These are phyloP conservation scores for Sinella curviseta DNA, from an alignment of 1,140 invertebrate genomes.

Conservation along the genomic window DNA sequence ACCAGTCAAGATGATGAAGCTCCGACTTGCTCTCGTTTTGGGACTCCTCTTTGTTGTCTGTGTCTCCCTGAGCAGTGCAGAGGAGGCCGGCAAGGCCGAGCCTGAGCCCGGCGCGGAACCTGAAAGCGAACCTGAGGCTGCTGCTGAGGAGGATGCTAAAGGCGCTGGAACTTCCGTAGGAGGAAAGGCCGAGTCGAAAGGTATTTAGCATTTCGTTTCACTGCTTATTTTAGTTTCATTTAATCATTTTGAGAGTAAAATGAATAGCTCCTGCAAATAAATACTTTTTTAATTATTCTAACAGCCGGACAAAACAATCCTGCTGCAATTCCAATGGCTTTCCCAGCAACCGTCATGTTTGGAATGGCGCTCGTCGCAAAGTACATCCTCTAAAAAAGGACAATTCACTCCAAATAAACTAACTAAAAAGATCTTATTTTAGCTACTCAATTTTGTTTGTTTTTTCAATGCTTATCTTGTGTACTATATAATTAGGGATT, in stretches of 20 bases:
- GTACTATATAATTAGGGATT: too few species aligned
- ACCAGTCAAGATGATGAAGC: slow-evolving; percentile 26
- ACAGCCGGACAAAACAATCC: slow-evolving; percentile 16
- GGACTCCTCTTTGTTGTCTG: slow-evolving; percentile 41
- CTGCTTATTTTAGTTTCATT: background rate
- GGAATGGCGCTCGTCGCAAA: slow-evolving; percentile 15
- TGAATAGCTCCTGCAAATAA: background rate
- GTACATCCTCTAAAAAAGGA: slow-evolving; percentile 8
- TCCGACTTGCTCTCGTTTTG: slow-evolving; percentile 39
- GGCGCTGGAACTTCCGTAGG: slow-evolving; percentile 27
- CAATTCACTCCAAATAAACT: too few species aligned
- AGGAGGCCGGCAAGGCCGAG: slow-evolving; percentile 33
- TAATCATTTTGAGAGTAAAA: background rate
- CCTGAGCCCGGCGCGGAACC: slow-evolving; percentile 33
- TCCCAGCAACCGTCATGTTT: slow-evolving; percentile 2
- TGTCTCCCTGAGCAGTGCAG: slow-evolving; percentile 31
- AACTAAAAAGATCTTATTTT: too few species aligned
- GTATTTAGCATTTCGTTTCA: background rate
- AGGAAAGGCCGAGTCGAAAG: slow-evolving; percentile 20
- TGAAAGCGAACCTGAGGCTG: slow-evolving; percentile 34
- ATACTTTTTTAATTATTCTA: background rate
- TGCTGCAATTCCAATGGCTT: slow-evolving; percentile 3
- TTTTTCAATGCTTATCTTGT: too few species aligned
- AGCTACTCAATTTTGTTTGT: too few species aligned
- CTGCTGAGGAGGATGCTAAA: slow-evolving; percentile 27